These are phyloP conservation scores for Phrynocephalus guinanensis DNA, from an alignment of 2,797 vertebrate genomes.

Conservation along the genomic window DNA sequence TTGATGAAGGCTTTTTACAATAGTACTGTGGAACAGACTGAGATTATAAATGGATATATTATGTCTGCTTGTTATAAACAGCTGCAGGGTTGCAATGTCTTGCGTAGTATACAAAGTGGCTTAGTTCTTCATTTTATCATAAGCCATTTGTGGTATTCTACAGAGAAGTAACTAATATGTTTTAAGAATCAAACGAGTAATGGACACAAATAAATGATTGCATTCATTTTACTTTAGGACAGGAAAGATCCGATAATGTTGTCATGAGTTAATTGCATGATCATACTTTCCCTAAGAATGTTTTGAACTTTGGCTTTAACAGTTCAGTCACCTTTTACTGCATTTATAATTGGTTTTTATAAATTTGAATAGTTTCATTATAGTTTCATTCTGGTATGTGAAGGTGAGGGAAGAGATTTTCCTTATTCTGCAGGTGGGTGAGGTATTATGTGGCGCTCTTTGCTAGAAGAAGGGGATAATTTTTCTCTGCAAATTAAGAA, in stretches of 20 bases:
- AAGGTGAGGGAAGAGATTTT: too few species aligned
- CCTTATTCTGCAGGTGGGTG: too few species aligned
- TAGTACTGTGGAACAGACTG: background rate
- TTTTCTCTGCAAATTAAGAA: too few species aligned
- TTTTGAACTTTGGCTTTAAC: too few species aligned
- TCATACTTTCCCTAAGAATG: background rate
- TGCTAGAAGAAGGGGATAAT: too few species aligned
- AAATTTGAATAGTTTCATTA: too few species aligned
- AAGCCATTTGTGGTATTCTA: background rate
- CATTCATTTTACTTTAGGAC: background rate
- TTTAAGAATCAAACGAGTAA: background rate
- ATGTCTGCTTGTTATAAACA: background rate
- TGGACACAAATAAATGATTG: background rate
- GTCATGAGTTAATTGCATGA: background rate
- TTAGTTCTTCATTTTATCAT: background rate
- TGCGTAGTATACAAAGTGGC: background rate
- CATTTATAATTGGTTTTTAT: too few species aligned
- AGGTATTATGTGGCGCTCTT: too few species aligned
- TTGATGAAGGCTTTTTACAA: background rate
- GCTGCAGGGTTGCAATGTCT: background rate
- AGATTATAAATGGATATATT: slow-evolving; percentile 6
- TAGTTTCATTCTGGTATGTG: too few species aligned
- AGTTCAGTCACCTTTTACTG: too few species aligned
- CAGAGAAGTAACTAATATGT: background rate
- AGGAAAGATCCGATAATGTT: background rate